These are phyloP conservation scores for Ephydatia muelleri DNA, from an alignment of 37 sponge, comb jelly and placozoan genomes.

Conservation along the genomic window DNA sequence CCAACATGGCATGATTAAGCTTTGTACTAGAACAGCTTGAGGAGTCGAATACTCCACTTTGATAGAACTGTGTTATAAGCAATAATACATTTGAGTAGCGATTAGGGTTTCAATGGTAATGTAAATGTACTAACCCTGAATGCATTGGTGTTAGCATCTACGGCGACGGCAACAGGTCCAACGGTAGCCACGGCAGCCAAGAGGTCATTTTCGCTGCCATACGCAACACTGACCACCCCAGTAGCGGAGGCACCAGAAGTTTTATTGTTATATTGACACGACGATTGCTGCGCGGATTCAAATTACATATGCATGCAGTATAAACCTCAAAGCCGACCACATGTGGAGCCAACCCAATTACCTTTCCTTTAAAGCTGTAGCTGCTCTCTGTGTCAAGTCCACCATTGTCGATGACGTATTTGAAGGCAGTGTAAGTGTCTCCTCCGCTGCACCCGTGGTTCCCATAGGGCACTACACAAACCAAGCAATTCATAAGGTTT, in stretches of 20 bases:
- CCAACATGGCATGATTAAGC: constrained; percentile 19
- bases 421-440: constrained; percentile 64
- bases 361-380: constrained; percentile 78
- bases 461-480: constrained; percentile 51
- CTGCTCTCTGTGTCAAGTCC: constrained; percentile 71
- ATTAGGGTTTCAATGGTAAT: not conserved
- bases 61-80: constrained; percentile 15
- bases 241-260: constrained; percentile 59
- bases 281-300: constrained; percentile 35
- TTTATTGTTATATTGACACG: constrained; percentile 57
- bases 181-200: constrained; percentile 81
- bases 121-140: constrained; percentile 60
- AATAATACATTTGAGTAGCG: not conserved
- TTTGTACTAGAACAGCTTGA: not conserved
- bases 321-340: no score
- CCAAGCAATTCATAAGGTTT: not conserved
- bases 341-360: not conserved
- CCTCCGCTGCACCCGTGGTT: constrained; percentile 88
- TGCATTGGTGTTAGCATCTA: constrained; percentile 76
- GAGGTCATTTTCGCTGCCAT: constrained; percentile 67
- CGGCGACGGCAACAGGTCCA: constrained; percentile 86
- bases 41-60: constrained; percentile 10
- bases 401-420: constrained; percentile 73
- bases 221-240: constrained; percentile 46
- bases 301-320: not conserved